These are phyloP conservation scores for Chanos chanos DNA, from an alignment of 2,797 vertebrate species.

Conservation along the genomic window DNA sequence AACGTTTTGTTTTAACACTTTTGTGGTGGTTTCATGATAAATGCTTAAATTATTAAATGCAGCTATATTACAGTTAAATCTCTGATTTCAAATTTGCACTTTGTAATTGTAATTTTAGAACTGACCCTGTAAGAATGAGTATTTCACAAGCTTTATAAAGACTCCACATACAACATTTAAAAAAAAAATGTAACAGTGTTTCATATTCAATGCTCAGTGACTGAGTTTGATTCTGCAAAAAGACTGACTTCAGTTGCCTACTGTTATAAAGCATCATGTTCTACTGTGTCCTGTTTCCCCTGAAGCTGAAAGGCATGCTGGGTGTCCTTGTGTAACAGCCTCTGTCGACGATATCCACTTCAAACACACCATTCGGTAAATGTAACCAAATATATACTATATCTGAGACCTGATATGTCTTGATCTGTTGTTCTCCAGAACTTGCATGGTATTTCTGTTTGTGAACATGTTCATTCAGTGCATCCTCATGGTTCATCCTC, in stretches of 20 bases:
- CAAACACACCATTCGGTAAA: slow-evolving; percentile 89
- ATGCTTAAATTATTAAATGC: neutral
- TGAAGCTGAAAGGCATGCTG: slow-evolving; percentile 88
- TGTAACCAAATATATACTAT: neutral
- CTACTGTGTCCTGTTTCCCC: neutral
- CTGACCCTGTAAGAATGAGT: too few species aligned
- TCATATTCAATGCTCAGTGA: neutral
- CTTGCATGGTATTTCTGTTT: too few species aligned
- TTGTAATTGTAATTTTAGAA: too few species aligned
- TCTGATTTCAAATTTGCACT: too few species aligned
- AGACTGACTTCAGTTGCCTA: neutral
- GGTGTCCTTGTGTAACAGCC: slow-evolving; percentile 87
- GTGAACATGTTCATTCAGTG: too few species aligned
- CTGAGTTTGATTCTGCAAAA: neutral
- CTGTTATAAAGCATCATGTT: neutral
- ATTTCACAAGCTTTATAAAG: slow-evolving; percentile 1
- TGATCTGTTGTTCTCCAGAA: neutral
- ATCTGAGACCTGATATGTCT: neutral
- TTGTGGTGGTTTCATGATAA: too few species aligned
- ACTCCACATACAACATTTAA: neutral
- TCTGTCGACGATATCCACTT: slow-evolving; percentile 96
- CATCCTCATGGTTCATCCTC: too few species aligned
- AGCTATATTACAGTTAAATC: too few species aligned
- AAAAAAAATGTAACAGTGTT: neutral
- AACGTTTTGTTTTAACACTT: too few species aligned